phyloP scores from a whole-genome alignment of 2,113 vertebrate genomes.

The Delphinapterus leucas region DNA sequence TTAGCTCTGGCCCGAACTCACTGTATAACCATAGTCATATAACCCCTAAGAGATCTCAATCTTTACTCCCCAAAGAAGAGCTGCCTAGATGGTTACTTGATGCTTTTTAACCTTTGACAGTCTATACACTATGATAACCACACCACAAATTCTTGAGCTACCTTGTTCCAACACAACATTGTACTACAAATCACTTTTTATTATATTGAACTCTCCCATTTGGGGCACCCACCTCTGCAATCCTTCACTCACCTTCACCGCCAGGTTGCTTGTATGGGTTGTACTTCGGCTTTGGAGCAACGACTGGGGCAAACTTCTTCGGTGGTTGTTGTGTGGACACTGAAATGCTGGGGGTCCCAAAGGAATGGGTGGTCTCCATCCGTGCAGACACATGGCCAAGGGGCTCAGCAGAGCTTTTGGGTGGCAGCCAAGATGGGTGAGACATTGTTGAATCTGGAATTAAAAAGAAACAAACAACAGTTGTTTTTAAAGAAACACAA shows the following conservation, averaged over 20 bases:
- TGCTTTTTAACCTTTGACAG: not conserved
- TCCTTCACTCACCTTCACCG: slow-evolving; percentile 81
- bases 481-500: not conserved
- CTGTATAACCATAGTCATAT: not conserved
- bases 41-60: not conserved
- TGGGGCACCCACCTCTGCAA: not conserved
- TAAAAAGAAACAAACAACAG: not conserved
- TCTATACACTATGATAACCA: not conserved
- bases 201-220: not conserved
- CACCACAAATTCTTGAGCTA: not conserved
- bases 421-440: slow-evolving; percentile 88
- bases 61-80: not conserved
- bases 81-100: not conserved
- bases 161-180: not conserved
- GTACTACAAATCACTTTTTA: not conserved
- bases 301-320: slow-evolving; percentile 96
- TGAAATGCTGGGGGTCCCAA: slow-evolving; percentile 94
- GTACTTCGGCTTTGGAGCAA: slow-evolving; percentile 97
- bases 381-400: slow-evolving; percentile 91
- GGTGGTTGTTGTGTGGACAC: slow-evolving; percentile 94
- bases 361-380: slow-evolving; percentile 95
- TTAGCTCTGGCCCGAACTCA: not conserved
- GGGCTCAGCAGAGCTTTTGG: slow-evolving; percentile 85
- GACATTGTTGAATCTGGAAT: slow-evolving; percentile 85
- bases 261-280: slow-evolving; percentile 92